Percentiles rank a stretch among this genome's conserved stretches.
Conservation (phyloP, 2,888 invertebrate genomes). For the Temnothorax unifasciatus region DNA sequence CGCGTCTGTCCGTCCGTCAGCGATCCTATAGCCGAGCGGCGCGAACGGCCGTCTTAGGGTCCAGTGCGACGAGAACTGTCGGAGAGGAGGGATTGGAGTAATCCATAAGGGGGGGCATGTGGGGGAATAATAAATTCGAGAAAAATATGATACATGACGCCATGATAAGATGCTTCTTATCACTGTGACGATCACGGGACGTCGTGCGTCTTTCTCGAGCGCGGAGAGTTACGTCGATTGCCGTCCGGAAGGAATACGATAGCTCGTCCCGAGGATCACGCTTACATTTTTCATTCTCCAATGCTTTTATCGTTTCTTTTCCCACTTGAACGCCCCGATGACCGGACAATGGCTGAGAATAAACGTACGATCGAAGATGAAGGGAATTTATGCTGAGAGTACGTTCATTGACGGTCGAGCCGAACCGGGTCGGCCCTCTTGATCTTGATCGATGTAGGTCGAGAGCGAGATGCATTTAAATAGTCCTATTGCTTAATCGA, state of each 20-base stretch:
- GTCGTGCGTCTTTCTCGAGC: slow-evolving; percentile 10
- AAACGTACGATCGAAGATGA: slow-evolving; percentile 45
- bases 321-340: slow-evolving; percentile 1
- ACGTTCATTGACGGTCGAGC: slow-evolving; percentile 31
- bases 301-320: slow-evolving; percentile 35
- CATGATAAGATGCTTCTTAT: slow-evolving; percentile 45
- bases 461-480: slow-evolving; percentile 25
- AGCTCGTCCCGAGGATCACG: slow-evolving; percentile 5
- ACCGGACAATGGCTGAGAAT: slow-evolving; percentile 22
- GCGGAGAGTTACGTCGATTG: slow-evolving; percentile 8
- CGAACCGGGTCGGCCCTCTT: slow-evolving; percentile 23
- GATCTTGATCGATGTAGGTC: slow-evolving; percentile 47
- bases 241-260: slow-evolving; percentile 12
- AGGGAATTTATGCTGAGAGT: slow-evolving; percentile 17
- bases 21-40: slow-evolving; percentile 1
- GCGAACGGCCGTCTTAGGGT: slow-evolving; percentile 9
- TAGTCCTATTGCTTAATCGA: slow-evolving; percentile 35
- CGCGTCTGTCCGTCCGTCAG: slow-evolving; percentile 36
- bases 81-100: slow-evolving; percentile 10
- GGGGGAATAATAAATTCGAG: background rate
- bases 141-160: slow-evolving; percentile 43
- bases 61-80: slow-evolving; percentile 36
- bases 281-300: slow-evolving; percentile 31
- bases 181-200: slow-evolving; percentile 30
- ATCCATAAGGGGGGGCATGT: background rate